Base-by-base conservation (phyloP, 2,797 vertebrate genomes). In the Novumbra hubbsi region DNA sequence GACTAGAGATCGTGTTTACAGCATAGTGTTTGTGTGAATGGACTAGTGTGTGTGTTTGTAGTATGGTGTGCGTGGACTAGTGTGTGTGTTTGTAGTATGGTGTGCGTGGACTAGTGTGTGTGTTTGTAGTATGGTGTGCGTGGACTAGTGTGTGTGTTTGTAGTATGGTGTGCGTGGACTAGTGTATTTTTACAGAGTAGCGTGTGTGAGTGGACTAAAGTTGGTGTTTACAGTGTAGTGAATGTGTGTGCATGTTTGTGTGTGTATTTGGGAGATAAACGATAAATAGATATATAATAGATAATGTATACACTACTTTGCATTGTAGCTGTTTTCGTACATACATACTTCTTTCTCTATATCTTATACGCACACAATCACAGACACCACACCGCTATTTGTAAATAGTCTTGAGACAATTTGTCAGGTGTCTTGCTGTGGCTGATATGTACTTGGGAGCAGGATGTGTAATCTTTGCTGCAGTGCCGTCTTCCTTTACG, bases 381-480 rank as follows among this genome's bases (percentile, higher is more conserved):
- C 84, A 86, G 82, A 81, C 84, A 85, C 81, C 55, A 28, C 71
- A 41, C 41, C 41, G 80, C 84, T 7, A 89, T 83, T 88, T 74
- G 89, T 89, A 89, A 91, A 89, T 87, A 88, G 87, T 84, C 76
- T 91, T 91, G 88, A 92, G 92, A 91, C 90, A 88, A 89, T 93
- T 93, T 92, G 88, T 90, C 90, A 92, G 90, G 90, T 92, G 86
- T 86, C 88, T 86, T 83, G 90, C 66, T 91, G 88, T 88, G 89
- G 82, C 85, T 72, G 73, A 81, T 68, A 50, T 87, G 89, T 88
- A 87, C 87, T 79, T 78, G 86, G 90, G 88, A 88, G 87, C 86
- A 85, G 85, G 85, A 82, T 87, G 78, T 91, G 88, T 93, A 89
- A 91, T 92, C 90, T 92, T 85, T 84, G 89, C 89, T 85, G 86